Evolutionary conservation across 2,888 invertebrate genomes (phyloP).

Genomic region (Parascotia fuliginaria): DNA sequence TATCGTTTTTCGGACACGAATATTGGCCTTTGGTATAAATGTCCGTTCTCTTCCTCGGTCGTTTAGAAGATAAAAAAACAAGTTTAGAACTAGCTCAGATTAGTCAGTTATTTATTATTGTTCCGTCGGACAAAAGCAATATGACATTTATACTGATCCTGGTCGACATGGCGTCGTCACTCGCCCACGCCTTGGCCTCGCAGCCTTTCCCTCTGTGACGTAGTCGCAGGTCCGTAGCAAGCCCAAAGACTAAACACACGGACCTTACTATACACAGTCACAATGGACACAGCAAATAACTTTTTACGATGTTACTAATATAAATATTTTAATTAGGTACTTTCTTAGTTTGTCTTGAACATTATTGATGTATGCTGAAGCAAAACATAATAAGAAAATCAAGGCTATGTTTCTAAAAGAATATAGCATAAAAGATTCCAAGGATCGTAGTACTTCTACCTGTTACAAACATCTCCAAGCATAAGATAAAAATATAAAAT

Average conservation of each 20-base stretch:
- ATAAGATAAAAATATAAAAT: too few relatives aligned
- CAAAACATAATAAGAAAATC: too few relatives aligned
- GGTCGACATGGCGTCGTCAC: constrained; percentile 29
- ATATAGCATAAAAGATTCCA: too few relatives aligned
- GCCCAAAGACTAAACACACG: constrained; percentile 31
- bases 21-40: background rate
- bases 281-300: constrained; percentile 18
- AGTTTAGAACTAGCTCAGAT: constrained; percentile 9
- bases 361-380: too few relatives aligned
- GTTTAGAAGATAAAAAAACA: constrained; percentile 9
- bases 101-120: too few relatives aligned
- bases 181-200: constrained; percentile 54
- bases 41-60: background rate
- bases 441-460: too few relatives aligned
- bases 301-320: too few relatives aligned
- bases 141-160: constrained; percentile 49
- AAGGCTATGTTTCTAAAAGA: too few relatives aligned
- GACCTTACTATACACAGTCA: constrained; percentile 18
- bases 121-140: constrained; percentile 29
- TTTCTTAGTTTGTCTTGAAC: too few relatives aligned
- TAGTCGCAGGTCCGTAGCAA: constrained; percentile 2
- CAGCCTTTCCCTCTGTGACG: constrained; percentile 61
- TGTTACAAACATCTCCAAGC: too few relatives aligned
- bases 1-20: background rate
- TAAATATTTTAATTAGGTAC: too few relatives aligned